Evolutionary conservation across 2,888 invertebrate species (phyloP), one percentile per base, ranked within the genome.

Genomic region (Drosophila maculinotata): DNA sequence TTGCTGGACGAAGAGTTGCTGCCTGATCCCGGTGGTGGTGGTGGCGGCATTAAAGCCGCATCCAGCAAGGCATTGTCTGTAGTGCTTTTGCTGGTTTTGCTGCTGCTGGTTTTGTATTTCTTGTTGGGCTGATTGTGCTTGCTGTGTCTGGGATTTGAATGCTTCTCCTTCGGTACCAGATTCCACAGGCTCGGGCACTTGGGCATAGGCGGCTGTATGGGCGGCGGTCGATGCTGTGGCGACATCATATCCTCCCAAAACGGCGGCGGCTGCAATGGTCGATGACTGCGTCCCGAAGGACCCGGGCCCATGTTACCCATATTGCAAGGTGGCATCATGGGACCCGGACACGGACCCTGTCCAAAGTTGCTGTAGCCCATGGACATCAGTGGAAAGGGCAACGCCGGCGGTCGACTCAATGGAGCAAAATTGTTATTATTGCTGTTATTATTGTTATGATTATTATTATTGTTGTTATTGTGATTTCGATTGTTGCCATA

Each of bases 181-280:
- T 82, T 82, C 81, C 81, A 82, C 8, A 75, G 35, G 8, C 72
- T 82, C 0, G 87, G 87, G 26, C 83, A 87, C 44, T 84, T 82
- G 3, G 87, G 83, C 79, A 84, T 76, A 2, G 83, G 83, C 1
- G 85, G 87, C 28, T 84, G 83, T 8, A 84, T 84, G 4, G 83
- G 83, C 1, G 84, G 83, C 3, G 79, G 67, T 1, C 72, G 59
- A 25, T 58, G 79, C 17, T 63, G 68, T 1, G 83, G 83, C 20
- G 87, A 71, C 75, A 81, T 81, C 85, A 84, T 79, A 30, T 84
- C 83, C 35, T 87, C 82, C 83, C 83, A 84, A 39, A 84, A 84
- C 1, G 85, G 87, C 0, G 83, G 83, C 17, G 87, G 85, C 28
- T 87, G 84, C 38, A 83, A 12, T 0, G 82, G 72, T 6, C 79